Base-by-base conservation (phyloP, 2,888 invertebrate genomes). In the Nasonovia ribisnigri region DNA sequence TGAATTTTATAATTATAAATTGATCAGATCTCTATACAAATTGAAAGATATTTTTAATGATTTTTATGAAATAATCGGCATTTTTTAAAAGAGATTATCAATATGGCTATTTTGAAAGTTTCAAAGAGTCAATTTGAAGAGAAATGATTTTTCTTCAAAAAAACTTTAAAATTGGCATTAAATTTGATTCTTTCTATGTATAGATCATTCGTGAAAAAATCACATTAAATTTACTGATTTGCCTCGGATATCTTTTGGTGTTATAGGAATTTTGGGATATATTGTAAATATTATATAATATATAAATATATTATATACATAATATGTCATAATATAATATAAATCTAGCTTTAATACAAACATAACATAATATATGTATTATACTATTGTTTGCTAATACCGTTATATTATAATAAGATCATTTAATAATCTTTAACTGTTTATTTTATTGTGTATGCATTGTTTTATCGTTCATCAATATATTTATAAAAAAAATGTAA, bases 401-500 rank as follows among this genome's bases (percentile, higher is more conserved):
- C 87, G 20, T 87, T n/a, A 87, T 48, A 87, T 84, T 48, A 87
- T 84, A 87, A 46, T 57, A 26, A 90, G 48, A 77, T 42, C 5
- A 84, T 84, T 6, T 10, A 46, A 84, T 36, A 11, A 29, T 29
- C 54, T 84, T 57, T 54, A 91, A 57, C 29, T 54, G 43, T 91
- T 51, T 24, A 48, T 88, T 51, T 26, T 54, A 46, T 90, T n/a
- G 67, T 60, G 84, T 93, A 93, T 90, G 93, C 93, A 90, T 93
- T 93, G 93, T 93, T 90, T 90, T 93, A 84, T 93, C 86, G 42
- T 67, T 54, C 43, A 67, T 67, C n/a, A 67, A 67, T n/a, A 67
- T 67, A 36, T 36, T 36, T 67, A 67, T 67, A 29, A 67, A 36
- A 67, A 67, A 20, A 26, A 36, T 36, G 36, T 67, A 36, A 67